phyloP scores from a whole-genome alignment of 1,140 invertebrate genomes.

The Rhynchophorus ferrugineus region DNA sequence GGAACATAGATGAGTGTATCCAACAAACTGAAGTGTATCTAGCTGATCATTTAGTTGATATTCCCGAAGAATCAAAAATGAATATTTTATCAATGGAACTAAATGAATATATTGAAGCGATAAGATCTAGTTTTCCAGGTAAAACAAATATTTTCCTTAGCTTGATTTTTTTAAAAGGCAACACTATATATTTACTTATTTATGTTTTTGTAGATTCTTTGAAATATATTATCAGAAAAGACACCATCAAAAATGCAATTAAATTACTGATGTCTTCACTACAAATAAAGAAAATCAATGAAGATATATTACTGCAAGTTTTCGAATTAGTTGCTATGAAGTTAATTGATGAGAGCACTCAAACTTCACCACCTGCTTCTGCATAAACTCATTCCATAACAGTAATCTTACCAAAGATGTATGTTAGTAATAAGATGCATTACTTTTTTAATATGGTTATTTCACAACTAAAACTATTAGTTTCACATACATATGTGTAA shows the following conservation, averaged over 20 bases:
- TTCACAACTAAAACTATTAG: no score
- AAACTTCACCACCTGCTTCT: slow-evolving; percentile 19
- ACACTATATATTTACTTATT: background rate
- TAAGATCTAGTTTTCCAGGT: slow-evolving; percentile 27
- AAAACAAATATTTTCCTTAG: background rate
- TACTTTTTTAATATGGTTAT: no score
- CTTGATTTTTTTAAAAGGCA: background rate
- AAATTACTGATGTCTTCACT: slow-evolving; percentile 31
- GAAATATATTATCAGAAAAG: slow-evolving; percentile 26
- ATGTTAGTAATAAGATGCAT: no score
- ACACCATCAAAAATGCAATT: slow-evolving; percentile 22
- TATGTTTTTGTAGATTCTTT: slow-evolving; percentile 22
- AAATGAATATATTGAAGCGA: slow-evolving; percentile 26
- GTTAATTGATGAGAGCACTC: slow-evolving; percentile 30
- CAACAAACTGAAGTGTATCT: slow-evolving; percentile 24
- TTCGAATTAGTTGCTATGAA: slow-evolving; percentile 34
- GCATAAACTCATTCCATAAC: slow-evolving; percentile 6
- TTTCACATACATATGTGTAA: no score
- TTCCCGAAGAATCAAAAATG: slow-evolving; percentile 25
- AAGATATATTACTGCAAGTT: slow-evolving; percentile 36
- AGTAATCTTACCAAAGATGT: background rate
- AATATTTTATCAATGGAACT: slow-evolving; percentile 27
- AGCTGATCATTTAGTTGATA: slow-evolving; percentile 23
- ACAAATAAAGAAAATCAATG: slow-evolving; percentile 36
- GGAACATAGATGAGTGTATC: slow-evolving; percentile 21